A percentile compares a stretch with the other conserved stretches of the same genome.
These are phyloP conservation scores for pig (Sus scrofa) DNA, from an alignment of 2,113 vertebrate species.

Conservation along the genomic window DNA sequence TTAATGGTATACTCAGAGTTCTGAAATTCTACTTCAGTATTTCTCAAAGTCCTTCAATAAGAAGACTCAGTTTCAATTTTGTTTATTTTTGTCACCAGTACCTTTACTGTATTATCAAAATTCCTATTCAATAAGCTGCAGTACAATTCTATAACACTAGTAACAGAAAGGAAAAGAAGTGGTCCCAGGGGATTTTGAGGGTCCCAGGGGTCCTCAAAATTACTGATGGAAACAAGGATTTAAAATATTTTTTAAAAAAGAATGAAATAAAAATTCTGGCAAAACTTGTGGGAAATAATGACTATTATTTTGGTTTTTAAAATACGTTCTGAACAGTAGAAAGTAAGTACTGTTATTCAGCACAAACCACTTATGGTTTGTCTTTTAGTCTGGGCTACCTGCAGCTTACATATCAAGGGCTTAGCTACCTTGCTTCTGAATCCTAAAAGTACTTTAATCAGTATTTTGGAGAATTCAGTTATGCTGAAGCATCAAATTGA, in stretches of 20 bases:
- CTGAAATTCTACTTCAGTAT: not conserved
- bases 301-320: not conserved
- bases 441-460: not conserved
- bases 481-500: not conserved
- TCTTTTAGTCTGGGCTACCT: not conserved
- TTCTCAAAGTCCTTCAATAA: not conserved
- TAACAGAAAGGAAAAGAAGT: not conserved
- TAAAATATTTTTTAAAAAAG: not conserved
- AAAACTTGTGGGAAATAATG: not conserved
- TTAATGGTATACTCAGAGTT: not conserved
- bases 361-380: not conserved
- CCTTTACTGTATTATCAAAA: constrained; percentile 5
- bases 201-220: not conserved
- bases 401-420: not conserved
- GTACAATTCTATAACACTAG: not conserved
- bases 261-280: not conserved
- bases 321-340: constrained; percentile 12
- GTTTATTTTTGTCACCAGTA: not conserved
- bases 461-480: not conserved
- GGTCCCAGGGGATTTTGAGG: not conserved
- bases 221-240: not conserved
- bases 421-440: not conserved
- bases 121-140: not conserved
- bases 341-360: not conserved
- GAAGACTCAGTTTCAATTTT: not conserved